Base-by-base conservation (phyloP, 2,797 vertebrate species). In the Rhinichthys osculus region DNA sequence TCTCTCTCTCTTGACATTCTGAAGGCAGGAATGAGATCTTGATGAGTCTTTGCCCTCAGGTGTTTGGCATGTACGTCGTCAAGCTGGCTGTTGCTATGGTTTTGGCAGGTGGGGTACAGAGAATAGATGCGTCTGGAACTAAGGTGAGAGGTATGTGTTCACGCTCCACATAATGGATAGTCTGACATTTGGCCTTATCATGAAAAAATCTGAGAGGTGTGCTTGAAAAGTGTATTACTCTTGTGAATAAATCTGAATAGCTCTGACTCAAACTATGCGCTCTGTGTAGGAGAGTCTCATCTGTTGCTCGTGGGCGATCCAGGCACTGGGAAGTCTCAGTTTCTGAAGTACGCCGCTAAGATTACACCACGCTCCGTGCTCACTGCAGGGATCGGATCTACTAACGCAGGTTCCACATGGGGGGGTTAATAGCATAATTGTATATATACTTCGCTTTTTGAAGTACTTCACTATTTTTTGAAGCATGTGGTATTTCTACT, bases 281-380 rank as follows among this genome's bases (percentile, higher is more conserved):
- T 82, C 3, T 72, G 33, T 78, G 30, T 81, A 99, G 98, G 98
- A 42, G 98, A 99, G 93, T 97, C 98, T 3, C 98, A 99, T 89
- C 96, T 99, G 92, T 89, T 99, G 91, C 92, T 99, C 86, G 98
- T 99, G 84, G 98, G 98, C 47, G 98, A 99, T 89, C 98, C 98
- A 2, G 98, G 98, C 4, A 99, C 98, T 0, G 98, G 97, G 54
- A 99, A 99, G 92, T 99, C 98, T 82, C 98, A 99, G 89, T 99
- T 99, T 91, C 94, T 99, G 72, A 99, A 99, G 93, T 99, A 99
- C 16, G 97, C 98, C 14, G 97, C 96, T 3, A 99, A 99, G 93
- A 96, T 99, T 87, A 96, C 96, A 9, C 96, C 97, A 4, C 96
- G 97, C 77, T 98, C 98, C 1, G 97, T 99, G 54, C 96, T 99